phyloP scores from a whole-genome alignment of 2,888 invertebrate species.

The Drosophila ustulata region DNA sequence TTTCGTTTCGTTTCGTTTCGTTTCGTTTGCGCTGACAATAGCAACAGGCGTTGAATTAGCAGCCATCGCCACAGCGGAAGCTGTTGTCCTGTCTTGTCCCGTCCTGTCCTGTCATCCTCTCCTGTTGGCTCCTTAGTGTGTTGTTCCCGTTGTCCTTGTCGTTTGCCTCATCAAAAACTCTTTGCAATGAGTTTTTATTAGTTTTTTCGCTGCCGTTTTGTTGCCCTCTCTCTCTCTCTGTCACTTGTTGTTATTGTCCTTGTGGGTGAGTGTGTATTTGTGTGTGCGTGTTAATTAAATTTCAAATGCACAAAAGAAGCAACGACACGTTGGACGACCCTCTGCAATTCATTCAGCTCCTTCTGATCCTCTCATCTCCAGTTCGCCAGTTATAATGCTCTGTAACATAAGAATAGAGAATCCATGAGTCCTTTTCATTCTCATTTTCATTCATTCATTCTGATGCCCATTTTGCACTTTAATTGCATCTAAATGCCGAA shows the following conservation, averaged over 20 bases:
- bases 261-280: slow-evolving; percentile 17
- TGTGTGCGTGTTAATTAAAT: slow-evolving; percentile 72
- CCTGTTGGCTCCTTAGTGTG: background rate
- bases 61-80: slow-evolving; percentile 44
- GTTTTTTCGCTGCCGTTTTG: slow-evolving; percentile 54
- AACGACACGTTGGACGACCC: slow-evolving; percentile 51
- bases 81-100: slow-evolving; percentile 49
- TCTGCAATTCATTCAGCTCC: background rate
- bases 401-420: slow-evolving; percentile 20
- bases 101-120: slow-evolving; percentile 23
- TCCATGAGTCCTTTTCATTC: slow-evolving; percentile 20
- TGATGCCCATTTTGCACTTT: slow-evolving; percentile 57
- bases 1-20: slow-evolving; percentile 22
- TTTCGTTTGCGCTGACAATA: slow-evolving; percentile 50
- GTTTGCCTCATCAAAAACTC: slow-evolving; percentile 69
- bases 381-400: background rate
- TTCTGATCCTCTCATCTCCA: background rate
- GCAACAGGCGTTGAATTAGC: slow-evolving; percentile 79
- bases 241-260: slow-evolving; percentile 23
- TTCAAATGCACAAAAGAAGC: slow-evolving; percentile 72
- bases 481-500: slow-evolving; percentile 64
- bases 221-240: slow-evolving; percentile 30
- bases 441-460: slow-evolving; percentile 35
- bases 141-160: slow-evolving; percentile 28
- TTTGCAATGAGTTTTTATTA: slow-evolving; percentile 79